Conservation (phyloP, 2,888 invertebrate genomes). For the Endomychus coccineus region DNA sequence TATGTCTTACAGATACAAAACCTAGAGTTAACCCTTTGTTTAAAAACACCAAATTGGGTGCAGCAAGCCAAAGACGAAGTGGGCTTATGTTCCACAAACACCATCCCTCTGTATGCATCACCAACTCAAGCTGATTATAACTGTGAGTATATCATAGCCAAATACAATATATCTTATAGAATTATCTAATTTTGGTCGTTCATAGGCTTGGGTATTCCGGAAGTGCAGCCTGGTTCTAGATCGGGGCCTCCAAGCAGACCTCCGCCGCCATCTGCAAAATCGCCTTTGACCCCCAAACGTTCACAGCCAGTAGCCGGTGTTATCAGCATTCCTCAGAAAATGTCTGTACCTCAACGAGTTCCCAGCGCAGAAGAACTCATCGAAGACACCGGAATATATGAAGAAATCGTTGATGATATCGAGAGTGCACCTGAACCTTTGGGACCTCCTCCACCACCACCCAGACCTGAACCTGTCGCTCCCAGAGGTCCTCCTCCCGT, state of each 20-base stretch:
- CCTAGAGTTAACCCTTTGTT: conserved; percentile 58
- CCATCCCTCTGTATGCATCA: conserved; percentile 59
- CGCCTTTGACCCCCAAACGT: conserved; percentile 47
- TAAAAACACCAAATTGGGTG: conserved; percentile 84
- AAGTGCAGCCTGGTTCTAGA: conserved; percentile 37
- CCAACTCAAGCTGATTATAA: conserved; percentile 40
- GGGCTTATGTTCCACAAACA: conserved; percentile 75
- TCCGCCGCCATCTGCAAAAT: conserved; percentile 45
- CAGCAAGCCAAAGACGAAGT: conserved; percentile 76
- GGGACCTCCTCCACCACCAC: conserved; percentile 56
- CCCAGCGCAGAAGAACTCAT: conserved; percentile 28
- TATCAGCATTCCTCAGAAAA: conserved; percentile 44
- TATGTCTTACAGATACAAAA: conserved; percentile 54
- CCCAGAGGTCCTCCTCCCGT: conserved; percentile 48
- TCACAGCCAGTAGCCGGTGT: conserved; percentile 44
- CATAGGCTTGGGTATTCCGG: conserved; percentile 45
- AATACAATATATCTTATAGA: not conserved
- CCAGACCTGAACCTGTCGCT: conserved; percentile 46
- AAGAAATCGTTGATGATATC: conserved; percentile 49
- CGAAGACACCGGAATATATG: conserved; percentile 47
- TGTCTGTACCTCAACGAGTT: conserved; percentile 28
- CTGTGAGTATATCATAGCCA: conserved; percentile 33
- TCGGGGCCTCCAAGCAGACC: conserved; percentile 47
- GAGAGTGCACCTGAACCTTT: conserved; percentile 48
- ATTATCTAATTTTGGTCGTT: too few species aligned